Conservation (phyloP, 2,113 vertebrate species). For the Dasypus novemcinctus region DNA sequence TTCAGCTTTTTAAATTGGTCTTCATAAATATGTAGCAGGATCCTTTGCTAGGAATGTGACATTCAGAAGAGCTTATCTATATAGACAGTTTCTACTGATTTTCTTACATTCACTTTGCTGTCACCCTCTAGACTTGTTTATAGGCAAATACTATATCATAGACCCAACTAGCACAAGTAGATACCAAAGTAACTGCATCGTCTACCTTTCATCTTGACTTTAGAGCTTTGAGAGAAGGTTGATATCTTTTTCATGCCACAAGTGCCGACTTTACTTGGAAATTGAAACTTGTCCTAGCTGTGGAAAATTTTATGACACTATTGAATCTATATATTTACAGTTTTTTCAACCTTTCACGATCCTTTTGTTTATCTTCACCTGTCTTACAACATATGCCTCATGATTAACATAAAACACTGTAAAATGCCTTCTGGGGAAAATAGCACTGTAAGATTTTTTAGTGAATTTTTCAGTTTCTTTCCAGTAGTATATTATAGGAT, state of each 20-base stretch:
- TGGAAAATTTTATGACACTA: conserved; percentile 17
- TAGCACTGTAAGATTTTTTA: background rate
- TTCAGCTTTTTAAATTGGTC: background rate
- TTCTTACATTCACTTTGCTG: background rate
- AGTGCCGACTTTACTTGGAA: background rate
- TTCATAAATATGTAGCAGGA: background rate
- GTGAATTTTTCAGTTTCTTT: conserved; percentile 46
- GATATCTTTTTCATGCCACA: background rate
- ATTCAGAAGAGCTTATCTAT: background rate
- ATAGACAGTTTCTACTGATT: background rate
- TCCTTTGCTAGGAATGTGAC: background rate
- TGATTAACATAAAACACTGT: conserved; percentile 37
- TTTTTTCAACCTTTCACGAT: background rate
- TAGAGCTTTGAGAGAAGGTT: background rate
- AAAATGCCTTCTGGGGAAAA: conserved; percentile 34
- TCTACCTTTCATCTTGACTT: background rate
- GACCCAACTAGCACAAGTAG: background rate
- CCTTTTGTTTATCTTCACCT: conserved; percentile 32
- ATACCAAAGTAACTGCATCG: background rate
- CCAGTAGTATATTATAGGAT: conserved; percentile 63
- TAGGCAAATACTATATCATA: background rate
- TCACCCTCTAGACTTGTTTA: background rate
- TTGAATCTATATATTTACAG: conserved; percentile 42
- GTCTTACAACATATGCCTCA: background rate
- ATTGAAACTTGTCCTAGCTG: background rate